A percentile compares a stretch with the other conserved stretches of the same genome.
Evolutionary conservation across 2,888 invertebrate genomes (phyloP).

Genomic region (Quadroppia sp.): DNA sequence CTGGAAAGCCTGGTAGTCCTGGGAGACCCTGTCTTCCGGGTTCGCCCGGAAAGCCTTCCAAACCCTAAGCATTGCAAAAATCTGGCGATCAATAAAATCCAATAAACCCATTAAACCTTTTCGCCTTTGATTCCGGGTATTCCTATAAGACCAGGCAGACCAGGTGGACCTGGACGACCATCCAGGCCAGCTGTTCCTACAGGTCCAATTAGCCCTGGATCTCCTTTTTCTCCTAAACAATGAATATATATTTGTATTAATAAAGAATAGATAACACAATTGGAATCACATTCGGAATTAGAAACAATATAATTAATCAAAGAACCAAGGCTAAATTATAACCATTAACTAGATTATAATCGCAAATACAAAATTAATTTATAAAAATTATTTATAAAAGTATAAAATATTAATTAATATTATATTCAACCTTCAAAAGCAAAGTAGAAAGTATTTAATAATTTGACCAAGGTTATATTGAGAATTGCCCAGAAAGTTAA

Average conservation of each 20-base stretch:
- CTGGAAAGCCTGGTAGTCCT: constrained; percentile 58
- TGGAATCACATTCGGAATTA: too few species aligned
- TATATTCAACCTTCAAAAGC: too few species aligned
- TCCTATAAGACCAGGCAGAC: constrained; percentile 62
- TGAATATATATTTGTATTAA: not conserved
- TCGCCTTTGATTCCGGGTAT: constrained; percentile 45
- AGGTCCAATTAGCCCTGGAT: constrained; percentile 44
- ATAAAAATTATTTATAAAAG: too few species aligned
- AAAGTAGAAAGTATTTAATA: too few species aligned
- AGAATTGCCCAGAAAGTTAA: too few species aligned
- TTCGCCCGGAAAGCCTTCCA: constrained; percentile 60
- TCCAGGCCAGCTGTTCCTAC: constrained; percentile 47
- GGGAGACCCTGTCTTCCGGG: constrained; percentile 64
- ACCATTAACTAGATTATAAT: too few species aligned
- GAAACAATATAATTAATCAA: too few species aligned
- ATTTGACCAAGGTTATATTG: too few species aligned
- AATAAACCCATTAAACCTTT: constrained; percentile 43
- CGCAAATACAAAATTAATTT: too few species aligned
- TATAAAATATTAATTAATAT: too few species aligned
- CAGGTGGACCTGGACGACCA: constrained; percentile 54
- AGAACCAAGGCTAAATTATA: too few species aligned
- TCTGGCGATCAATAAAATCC: not conserved
- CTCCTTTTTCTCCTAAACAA: constrained; percentile 46
- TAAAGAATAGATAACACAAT: too few species aligned
- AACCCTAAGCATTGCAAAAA: constrained; percentile 5